phyloP scores from a whole-genome alignment of 2,888 invertebrate species.

The Thereva unica region DNA sequence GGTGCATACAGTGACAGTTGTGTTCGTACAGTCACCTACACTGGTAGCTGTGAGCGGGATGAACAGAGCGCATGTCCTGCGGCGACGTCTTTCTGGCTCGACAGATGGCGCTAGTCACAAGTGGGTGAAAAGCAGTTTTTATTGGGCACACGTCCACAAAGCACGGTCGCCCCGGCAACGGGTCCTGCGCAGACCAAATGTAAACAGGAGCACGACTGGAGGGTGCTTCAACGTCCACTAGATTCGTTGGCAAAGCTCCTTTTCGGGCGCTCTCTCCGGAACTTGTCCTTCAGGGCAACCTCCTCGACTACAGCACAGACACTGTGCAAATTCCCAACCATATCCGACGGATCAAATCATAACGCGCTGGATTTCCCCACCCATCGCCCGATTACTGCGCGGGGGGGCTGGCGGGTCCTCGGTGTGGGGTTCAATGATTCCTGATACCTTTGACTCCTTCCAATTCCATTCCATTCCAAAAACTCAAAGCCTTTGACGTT shows the following conservation, averaged over 20 bases:
- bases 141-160: constrained; percentile 23
- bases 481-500: constrained; percentile 13
- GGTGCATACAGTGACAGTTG: constrained; percentile 26
- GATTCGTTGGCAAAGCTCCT: not conserved
- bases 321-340: too few relatives aligned
- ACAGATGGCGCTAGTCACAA: constrained; percentile 14
- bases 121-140: constrained; percentile 3
- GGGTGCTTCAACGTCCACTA: constrained; percentile 1
- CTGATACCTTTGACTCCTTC: constrained; percentile 5
- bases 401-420: too few relatives aligned
- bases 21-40: constrained; percentile 3
- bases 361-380: too few relatives aligned
- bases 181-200: constrained; percentile 21
- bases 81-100: not conserved
- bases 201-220: constrained; percentile 17
- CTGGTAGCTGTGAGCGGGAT: not conserved
- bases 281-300: too few relatives aligned
- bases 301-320: too few relatives aligned
- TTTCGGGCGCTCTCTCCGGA: too few relatives aligned
- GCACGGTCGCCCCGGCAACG: constrained; percentile 25
- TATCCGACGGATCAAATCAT: too few relatives aligned
- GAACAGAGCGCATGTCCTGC: too few relatives aligned
- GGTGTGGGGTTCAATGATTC: constrained; percentile 17
- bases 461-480: not conserved
- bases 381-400: too few relatives aligned